Evolutionary conservation across 2,113 vertebrate genomes (phyloP), one percentile per base, ranked within the genome.

Genomic region (Alethe diademata): DNA sequence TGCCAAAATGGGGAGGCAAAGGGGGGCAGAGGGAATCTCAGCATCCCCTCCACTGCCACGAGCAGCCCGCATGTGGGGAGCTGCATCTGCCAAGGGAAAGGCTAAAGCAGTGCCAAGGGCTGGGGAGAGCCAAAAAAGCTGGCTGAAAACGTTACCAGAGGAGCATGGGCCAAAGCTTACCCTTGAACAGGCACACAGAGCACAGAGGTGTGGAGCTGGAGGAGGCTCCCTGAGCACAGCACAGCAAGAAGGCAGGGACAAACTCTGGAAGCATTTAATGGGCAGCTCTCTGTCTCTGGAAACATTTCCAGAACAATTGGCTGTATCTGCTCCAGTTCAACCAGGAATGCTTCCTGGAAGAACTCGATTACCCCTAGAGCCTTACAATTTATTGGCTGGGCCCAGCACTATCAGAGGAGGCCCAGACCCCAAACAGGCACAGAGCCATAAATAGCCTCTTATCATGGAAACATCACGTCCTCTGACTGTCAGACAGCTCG

Each of bases 311-410:
- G 57, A 92, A 85, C 0, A 4, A 58, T 6, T 90, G 88, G 57
- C 78, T 90, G 42, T 83, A 65, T 94, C 90, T 92, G 79, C 88
- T 95, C 61, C 86, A 86, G 90, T 71, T 86, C 82, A 90, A 82
- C 36, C 29, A 86, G 42, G 66, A 97, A 95, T 66, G 85, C 67
- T 95, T 92, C 86, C 88, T 95, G 60, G 43, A 93, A 94, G 86
- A 96, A 83, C 75, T 70, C 19, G 33, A 93, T 88, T 86, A 94
- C 64, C 82, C 88, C 82, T 6, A 56, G 38, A 69, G 86, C 79
- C 78, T 88, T 47, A 66, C 29, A 58, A 83, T 54, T 82, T 73
- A 83, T 71, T 86, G 82, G 58, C 80, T 72, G 90, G 58, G 81
- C 47, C 70, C 78, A 50, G 78, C 78, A 56, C 4, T 91, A 75